Base-by-base conservation (phyloP, 2,888 invertebrate species). In the Gerris lacustris region DNA sequence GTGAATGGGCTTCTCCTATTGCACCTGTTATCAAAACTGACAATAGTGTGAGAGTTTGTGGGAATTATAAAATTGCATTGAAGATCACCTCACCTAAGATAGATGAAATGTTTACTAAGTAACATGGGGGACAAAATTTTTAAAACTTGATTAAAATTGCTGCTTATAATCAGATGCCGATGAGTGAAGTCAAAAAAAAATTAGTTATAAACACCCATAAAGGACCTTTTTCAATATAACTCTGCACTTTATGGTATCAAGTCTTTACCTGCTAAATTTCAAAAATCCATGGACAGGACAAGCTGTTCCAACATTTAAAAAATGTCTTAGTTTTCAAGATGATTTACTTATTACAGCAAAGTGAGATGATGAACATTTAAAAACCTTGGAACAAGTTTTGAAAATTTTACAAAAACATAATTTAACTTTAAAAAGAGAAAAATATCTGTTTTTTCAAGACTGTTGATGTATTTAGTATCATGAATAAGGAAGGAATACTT, bases 391-490 rank as follows among this genome's bases (percentile, higher is more conserved):
- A 55, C 55, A 55, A 55, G 55, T 55, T 55, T 55, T 55, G 5
- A 5, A 55, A 55, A 55, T 55, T 55, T 55, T 55, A 5, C 55
- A 55, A 9, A 55, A 55, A 55, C 55, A 55, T 5, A 55, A 55
- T 55, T 55, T 55, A 55, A 55, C 55, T 2, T 55, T 55, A 55
- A 55, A 55, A 5, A 31, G 31, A 31, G 31, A 31, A 31, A 31
- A 31, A 4, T 31, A 4, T 31, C 4, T 31, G 31, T 31, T 31
- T 31, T 31, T 31, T 4, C 31, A 31, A 31, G 31, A 31, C 31
- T 31, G 31, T 31, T 31, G 31, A 31, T 76, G 77, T 75, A 31
- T 31, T 4, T 31, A 4, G 31, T n/a, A 4, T 31, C 31, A 31
- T 31, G 31, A 31, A 31, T 31, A 31, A 31, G 31, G 31, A 31